A percentile compares a stretch with the other conserved stretches of the same genome.
Evolutionary conservation across 1,140 invertebrate genomes (phyloP).

Genomic region (Anastrepha obliqua): DNA sequence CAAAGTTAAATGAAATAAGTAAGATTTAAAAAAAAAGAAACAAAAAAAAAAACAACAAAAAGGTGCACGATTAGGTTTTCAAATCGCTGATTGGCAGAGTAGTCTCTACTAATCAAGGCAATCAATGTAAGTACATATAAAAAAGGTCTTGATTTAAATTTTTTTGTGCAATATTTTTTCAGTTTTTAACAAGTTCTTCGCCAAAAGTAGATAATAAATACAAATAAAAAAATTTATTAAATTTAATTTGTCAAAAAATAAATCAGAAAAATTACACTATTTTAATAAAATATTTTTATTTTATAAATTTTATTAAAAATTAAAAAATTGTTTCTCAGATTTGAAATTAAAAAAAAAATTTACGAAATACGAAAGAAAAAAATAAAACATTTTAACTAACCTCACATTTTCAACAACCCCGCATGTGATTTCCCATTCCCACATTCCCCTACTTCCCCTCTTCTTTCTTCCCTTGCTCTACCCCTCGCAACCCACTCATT

Average conservation of each 20-base stretch:
- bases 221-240: too few relatives aligned
- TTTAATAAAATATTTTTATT: background rate
- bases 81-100: too few relatives aligned
- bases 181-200: too few relatives aligned
- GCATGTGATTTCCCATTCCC: background rate
- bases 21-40: background rate
- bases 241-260: background rate
- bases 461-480: background rate
- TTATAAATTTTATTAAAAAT: too few relatives aligned
- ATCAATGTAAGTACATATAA: conserved; percentile 10
- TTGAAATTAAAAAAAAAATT: too few relatives aligned
- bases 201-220: too few relatives aligned
- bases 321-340: too few relatives aligned
- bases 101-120: background rate
- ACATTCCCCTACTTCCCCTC: background rate
- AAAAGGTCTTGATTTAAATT: too few relatives aligned
- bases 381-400: background rate
- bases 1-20: background rate
- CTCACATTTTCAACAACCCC: background rate
- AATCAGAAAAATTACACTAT: background rate
- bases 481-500: background rate
- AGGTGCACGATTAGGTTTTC: too few relatives aligned
- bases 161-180: too few relatives aligned
- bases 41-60: background rate
- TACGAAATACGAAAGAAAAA: too few relatives aligned